These are phyloP conservation scores for Thinocorus orbignyianus DNA, from an alignment of 2,113 vertebrate species.

Conservation along the genomic window DNA sequence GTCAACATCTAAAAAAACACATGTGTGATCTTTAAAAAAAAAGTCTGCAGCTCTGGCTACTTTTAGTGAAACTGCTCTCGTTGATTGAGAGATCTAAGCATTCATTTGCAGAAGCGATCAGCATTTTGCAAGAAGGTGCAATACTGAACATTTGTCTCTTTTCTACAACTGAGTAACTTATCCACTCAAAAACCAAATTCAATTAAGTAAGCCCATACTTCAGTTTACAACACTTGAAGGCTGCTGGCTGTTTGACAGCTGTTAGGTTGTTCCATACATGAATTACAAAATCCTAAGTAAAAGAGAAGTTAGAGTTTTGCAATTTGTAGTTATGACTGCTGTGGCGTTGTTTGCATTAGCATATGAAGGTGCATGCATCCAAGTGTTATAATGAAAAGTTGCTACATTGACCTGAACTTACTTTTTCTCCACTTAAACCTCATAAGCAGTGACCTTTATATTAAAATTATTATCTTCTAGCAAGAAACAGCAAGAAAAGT, in stretches of 20 bases:
- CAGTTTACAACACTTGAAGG: neutral
- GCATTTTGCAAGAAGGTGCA: neutral
- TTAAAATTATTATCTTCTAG: neutral
- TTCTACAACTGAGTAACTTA: neutral
- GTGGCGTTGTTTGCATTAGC: neutral
- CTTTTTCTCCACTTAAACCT: neutral
- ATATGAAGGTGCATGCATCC: neutral
- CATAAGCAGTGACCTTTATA: neutral
- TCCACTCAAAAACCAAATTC: neutral
- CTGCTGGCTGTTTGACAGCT: too few species aligned
- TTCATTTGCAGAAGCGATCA: neutral
- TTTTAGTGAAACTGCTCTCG: neutral
- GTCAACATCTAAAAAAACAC: neutral
- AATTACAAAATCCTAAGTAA: neutral
- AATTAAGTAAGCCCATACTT: neutral
- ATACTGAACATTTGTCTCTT: neutral
- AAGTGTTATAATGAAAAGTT: neutral
- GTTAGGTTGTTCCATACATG: neutral
- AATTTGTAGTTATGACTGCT: neutral
- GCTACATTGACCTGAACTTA: neutral
- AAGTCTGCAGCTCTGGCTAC: neutral
- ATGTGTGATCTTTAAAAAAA: neutral
- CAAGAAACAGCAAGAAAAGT: neutral
- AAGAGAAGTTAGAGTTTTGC: neutral
- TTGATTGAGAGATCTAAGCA: neutral